Conservation (phyloP, 2,113 vertebrate genomes). For the Lipophrys pholis region DNA sequence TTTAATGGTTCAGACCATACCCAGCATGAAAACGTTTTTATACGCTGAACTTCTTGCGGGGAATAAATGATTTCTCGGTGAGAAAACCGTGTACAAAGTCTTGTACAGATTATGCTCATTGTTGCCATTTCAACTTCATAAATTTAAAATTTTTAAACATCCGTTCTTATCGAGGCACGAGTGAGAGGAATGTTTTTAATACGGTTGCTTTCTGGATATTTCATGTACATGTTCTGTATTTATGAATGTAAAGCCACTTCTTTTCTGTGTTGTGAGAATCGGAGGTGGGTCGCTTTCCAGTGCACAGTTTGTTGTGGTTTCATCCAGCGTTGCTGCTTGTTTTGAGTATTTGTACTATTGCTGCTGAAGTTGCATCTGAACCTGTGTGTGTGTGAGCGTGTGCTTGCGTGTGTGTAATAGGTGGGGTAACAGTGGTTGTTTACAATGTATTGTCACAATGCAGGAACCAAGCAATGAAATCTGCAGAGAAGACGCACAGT, state of each 20-base stretch:
- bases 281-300: slow-evolving; percentile 25
- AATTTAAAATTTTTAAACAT: slow-evolving; percentile 4
- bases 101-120: slow-evolving; percentile 31
- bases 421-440: background rate
- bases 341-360: slow-evolving; percentile 15
- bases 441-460: background rate
- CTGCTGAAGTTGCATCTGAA: background rate
- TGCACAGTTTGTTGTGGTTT: slow-evolving; percentile 3
- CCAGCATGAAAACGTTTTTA: slow-evolving; percentile 4
- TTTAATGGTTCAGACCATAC: slow-evolving; percentile 7
- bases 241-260: slow-evolving; percentile 70
- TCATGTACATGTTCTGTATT: slow-evolving; percentile 57
- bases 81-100: slow-evolving; percentile 31
- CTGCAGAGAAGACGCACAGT: slow-evolving; percentile 1
- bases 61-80: slow-evolving; percentile 5
- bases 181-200: slow-evolving; percentile 24
- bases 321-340: background rate
- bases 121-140: background rate
- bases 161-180: background rate
- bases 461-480: background rate
- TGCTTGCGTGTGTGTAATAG: background rate
- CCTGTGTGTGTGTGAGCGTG: background rate
- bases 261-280: slow-evolving; percentile 43
- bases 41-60: background rate
- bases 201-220: slow-evolving; percentile 35